Evolutionary conservation across 1,140 invertebrate genomes (phyloP), one percentile per base, ranked within the genome.

Genomic region (Tetraneura akinire): DNA sequence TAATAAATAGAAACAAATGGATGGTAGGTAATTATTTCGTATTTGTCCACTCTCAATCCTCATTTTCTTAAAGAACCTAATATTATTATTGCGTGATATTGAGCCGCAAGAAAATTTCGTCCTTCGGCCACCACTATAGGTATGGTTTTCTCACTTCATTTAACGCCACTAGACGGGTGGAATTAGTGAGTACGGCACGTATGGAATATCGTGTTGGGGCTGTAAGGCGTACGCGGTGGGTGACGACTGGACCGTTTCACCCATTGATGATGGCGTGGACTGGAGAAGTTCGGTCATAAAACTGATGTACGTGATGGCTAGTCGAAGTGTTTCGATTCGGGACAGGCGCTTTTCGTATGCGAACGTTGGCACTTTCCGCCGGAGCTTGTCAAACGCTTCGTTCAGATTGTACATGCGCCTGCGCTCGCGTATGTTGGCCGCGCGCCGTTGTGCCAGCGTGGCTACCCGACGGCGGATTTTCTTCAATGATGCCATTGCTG

Each of bases 321-420:
- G 87, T 0, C 97, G 90, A 1, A 99, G 88, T 0, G 98, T 99
- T 87, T 99, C 98, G 83, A 99, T 99, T 84, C 98, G 93, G 0
- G 97, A 99, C 0, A 99, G 89, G 0, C 98, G 90, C 85, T 99
- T 99, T 86, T 99, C 98, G 84, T 98, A 99, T 0, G 98, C 97
- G 86, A 99, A 99, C 1, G 98, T 99, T 29, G 98, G 98, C 14
- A 99, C 97, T 88, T 97, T 96, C 83, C 94, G 88, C 14, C 95
- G 87, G 37, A 97, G 86, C 85, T 95, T 95, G 84, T 98, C 96
- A 84, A 99, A 99, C 4, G 97, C 97, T 85, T 97, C 96, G 85
- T 99, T 99, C 11, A 99, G 89, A 86, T 98, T 98, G 85, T 97
- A 96, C 96, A 98, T 98, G 82, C 97, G 88, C 64, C 96, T 89